Evolutionary conservation across 2,888 invertebrate species (phyloP).

Genomic region (Girardia tigrina): DNA sequence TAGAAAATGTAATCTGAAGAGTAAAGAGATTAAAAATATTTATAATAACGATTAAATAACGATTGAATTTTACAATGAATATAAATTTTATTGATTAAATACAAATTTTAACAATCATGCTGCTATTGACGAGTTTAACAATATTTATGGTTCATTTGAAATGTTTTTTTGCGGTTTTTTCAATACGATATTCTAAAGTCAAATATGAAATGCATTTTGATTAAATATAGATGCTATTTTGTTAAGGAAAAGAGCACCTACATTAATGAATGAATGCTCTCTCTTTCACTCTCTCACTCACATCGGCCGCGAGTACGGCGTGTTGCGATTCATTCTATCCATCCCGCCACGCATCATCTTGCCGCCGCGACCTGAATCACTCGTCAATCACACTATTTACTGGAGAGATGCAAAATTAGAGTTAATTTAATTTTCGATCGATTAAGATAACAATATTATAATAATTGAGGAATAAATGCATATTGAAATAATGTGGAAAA

Average conservation of each 20-base stretch:
- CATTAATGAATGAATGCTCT: slow-evolving; percentile 14
- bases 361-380: background rate
- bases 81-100: slow-evolving; percentile 23
- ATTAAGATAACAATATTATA: too few relatives aligned
- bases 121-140: slow-evolving; percentile 23
- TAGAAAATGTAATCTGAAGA: too few relatives aligned
- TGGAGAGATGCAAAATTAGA: too few relatives aligned
- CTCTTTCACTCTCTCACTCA: too few relatives aligned
- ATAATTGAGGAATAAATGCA: too few relatives aligned
- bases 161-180: slow-evolving; percentile 15
- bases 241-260: background rate
- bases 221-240: slow-evolving; percentile 19
- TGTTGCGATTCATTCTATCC: background rate
- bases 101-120: slow-evolving; percentile 23
- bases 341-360: slow-evolving; percentile 10
- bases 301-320: background rate
- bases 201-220: slow-evolving; percentile 19
- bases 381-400: too few relatives aligned
- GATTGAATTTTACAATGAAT: slow-evolving; percentile 18
- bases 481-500: too few relatives aligned
- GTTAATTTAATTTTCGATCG: too few relatives aligned
- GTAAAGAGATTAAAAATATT: too few relatives aligned
- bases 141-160: slow-evolving; percentile 13
- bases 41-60: slow-evolving; percentile 8
- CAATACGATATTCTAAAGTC: slow-evolving; percentile 23